Evolutionary conservation across 1,140 invertebrate species (phyloP).

Genomic region (Hydropsyche tenuis): DNA sequence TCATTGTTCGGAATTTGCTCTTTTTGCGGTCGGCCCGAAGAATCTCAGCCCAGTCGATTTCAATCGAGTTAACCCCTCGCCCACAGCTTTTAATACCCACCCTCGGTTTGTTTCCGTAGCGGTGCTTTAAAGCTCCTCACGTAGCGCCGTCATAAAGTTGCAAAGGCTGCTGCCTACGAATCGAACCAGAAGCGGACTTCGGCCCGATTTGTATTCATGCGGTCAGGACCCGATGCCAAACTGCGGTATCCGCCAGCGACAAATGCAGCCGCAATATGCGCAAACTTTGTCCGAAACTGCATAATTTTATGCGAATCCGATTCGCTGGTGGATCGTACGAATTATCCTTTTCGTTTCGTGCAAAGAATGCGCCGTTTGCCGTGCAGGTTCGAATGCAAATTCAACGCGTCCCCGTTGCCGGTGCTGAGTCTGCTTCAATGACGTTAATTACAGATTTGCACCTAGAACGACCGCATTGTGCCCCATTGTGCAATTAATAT

Average conservation of each 20-base stretch:
- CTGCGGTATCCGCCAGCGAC: background rate
- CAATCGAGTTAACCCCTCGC: constrained; percentile 3
- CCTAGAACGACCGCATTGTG: background rate
- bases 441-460: background rate
- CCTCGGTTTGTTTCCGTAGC: background rate
- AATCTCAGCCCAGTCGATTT: constrained; percentile 3
- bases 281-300: background rate
- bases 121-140: constrained; percentile 42
- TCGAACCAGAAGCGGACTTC: constrained; percentile 27
- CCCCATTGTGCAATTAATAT: constrained; percentile 27
- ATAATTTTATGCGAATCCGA: background rate
- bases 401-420: background rate
- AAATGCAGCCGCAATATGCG: background rate
- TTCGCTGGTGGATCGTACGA: no score
- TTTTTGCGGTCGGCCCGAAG: constrained; percentile 4
- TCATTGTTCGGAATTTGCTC: background rate
- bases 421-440: background rate
- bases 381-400: background rate
- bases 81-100: constrained; percentile 30
- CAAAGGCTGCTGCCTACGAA: constrained; percentile 5
- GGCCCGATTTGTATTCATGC: constrained; percentile 45
- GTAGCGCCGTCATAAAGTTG: constrained; percentile 42
- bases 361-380: no score
- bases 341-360: no score
- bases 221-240: constrained; percentile 41